phyloP scores from a whole-genome alignment of 2,888 invertebrate genomes.

The Bruchidius siliquastri region DNA sequence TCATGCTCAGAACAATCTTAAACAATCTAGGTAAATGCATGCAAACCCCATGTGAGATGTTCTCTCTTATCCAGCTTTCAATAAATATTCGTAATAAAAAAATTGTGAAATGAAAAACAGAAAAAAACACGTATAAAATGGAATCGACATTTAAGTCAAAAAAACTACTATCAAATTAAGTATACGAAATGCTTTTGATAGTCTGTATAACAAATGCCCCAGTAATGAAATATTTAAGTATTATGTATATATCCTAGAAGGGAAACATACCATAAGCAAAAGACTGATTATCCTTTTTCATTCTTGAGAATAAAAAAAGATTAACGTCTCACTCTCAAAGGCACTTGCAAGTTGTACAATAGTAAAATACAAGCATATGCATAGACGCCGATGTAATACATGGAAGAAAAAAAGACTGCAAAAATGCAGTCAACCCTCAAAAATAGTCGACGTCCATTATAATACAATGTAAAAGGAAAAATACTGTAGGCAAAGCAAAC shows the following conservation, averaged over 20 bases:
- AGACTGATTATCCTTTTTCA: background rate
- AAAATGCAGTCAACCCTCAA: background rate
- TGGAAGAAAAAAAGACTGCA: background rate
- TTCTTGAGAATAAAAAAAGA: background rate
- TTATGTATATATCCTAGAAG: background rate
- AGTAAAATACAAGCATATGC: background rate
- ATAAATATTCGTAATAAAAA: background rate
- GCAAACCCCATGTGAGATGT: background rate
- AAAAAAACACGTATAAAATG: background rate
- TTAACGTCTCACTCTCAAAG: background rate
- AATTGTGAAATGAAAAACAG: background rate
- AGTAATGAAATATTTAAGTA: constrained; percentile 3
- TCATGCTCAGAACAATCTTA: background rate
- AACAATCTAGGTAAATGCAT: background rate
- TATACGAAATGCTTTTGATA: background rate
- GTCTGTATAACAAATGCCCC: constrained; percentile 1
- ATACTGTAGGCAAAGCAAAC: background rate
- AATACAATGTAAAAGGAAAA: background rate
- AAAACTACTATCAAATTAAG: constrained; percentile 5
- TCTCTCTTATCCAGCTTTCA: background rate
- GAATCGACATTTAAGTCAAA: background rate
- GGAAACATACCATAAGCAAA: background rate
- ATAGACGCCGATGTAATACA: background rate
- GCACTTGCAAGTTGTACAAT: background rate
- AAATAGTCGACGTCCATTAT: background rate